Evolutionary conservation across 1,140 invertebrate species (phyloP), one percentile per base, ranked within the genome.

Genomic region (Drosophila melanogaster): DNA sequence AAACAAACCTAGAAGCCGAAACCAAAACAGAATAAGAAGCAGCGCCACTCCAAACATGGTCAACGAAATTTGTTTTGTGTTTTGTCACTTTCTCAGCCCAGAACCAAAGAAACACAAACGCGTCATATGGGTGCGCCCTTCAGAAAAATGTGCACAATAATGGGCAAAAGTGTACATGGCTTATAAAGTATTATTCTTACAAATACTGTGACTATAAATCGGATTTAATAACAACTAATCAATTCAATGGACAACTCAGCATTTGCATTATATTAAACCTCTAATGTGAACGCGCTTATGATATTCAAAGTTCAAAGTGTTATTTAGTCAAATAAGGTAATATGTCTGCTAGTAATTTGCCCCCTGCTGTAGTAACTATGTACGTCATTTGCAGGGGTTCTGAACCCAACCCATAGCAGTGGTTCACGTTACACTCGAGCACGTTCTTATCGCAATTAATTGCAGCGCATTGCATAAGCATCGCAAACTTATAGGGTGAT

Each of bases 391-490:
- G n/a, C 19, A 4, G 17, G 8, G n/a, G 24, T 37, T 37, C 10
- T 38, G 19, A 49, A 17, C 37, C 46, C 8, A 43, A 14, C 37
- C 44, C 46, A 46, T n/a, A 24, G 49, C 11, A 38, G 3, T n/a
- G n/a, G n/a, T 51, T 17, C 3, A 19, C 46, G 58, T 61, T 53
- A 53, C 58, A 61, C 37, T 53, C 37, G 19, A 70, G 66, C 66
- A 70, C 66, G 65, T 70, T 71, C 67, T 71, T 70, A 70, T 70
- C 65, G 12, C 7, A 47, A 26, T 71, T 57, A 71, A 70, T 41
- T 57, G 50, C 64, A 35, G 7, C 24, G 24, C 26, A n/a, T 70
- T 70, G 67, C 67, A 71, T 71, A 70, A 70, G 65, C 41, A 37
- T 22, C 17, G 19, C 17, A 14, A 47, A 47, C 49, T 61, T 15